These are phyloP conservation scores for Phoeniculus purpureus DNA, from an alignment of 2,797 vertebrate genomes.

Conservation along the genomic window DNA sequence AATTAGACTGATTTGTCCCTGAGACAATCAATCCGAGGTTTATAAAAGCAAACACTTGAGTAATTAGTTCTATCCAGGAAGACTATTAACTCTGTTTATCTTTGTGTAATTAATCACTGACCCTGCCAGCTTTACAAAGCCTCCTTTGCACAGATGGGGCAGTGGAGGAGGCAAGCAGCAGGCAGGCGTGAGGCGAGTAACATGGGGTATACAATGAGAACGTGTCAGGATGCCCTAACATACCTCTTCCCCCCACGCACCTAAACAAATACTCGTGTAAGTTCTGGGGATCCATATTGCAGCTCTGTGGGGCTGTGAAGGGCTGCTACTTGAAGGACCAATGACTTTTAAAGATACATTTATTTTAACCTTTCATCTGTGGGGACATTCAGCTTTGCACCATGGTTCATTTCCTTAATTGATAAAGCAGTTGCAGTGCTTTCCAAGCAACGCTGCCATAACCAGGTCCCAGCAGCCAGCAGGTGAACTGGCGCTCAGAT, in stretches of 20 bases:
- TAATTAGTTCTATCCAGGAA: conserved; percentile 82
- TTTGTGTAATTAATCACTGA: conserved; percentile 81
- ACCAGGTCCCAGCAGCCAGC: not conserved
- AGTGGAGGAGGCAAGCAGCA: conserved; percentile 34
- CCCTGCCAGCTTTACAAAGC: conserved; percentile 61
- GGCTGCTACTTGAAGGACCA: conserved; percentile 32
- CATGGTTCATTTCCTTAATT: not conserved
- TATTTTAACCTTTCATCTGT: not conserved
- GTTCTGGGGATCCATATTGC: conserved; percentile 56
- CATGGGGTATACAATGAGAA: conserved; percentile 49
- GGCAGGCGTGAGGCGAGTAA: conserved; percentile 39
- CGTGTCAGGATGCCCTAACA: conserved; percentile 30
- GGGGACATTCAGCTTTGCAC: not conserved
- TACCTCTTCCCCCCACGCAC: conserved; percentile 26
- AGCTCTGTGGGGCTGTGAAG: not conserved
- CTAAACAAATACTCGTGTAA: conserved; percentile 51
- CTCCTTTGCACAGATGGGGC: conserved; percentile 63
- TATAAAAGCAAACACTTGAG: conserved; percentile 80
- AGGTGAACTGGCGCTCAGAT: not conserved
- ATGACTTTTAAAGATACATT: not conserved
- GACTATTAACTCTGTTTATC: conserved; percentile 83
- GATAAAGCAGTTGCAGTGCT: not conserved
- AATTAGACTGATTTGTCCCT: conserved; percentile 76
- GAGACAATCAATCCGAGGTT: conserved; percentile 77
- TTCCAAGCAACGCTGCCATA: not conserved